Conservation (phyloP, 2,797 vertebrate species). For the Betta splendens region DNA sequence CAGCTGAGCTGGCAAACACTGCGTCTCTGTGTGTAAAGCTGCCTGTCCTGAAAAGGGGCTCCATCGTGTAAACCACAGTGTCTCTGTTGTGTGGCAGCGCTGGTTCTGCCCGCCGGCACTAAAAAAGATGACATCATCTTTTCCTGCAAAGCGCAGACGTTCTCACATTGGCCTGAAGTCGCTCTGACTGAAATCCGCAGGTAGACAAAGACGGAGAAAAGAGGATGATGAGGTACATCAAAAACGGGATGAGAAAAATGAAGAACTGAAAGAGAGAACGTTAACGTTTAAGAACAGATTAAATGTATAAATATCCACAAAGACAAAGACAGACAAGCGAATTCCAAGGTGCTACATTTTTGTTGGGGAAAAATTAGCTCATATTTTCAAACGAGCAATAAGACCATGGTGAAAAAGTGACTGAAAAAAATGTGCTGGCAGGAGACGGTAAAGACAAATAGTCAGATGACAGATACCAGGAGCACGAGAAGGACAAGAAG, state of each 20-base stretch:
- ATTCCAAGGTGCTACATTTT: constrained; percentile 3
- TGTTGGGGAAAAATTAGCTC: neutral
- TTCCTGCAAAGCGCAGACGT: constrained; percentile 64
- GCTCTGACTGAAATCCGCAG: constrained; percentile 62
- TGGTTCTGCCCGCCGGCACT: constrained; percentile 56
- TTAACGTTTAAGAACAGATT: neutral
- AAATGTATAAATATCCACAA: neutral
- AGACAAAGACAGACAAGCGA: constrained; percentile 9
- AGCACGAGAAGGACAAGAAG: constrained; percentile 7
- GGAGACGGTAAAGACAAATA: constrained; percentile 15
- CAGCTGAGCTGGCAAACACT: constrained; percentile 10
- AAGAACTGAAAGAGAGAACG: constrained; percentile 13
- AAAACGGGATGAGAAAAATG: constrained; percentile 5
- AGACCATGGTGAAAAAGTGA: constrained; percentile 6
- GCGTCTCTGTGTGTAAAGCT: constrained; percentile 15
- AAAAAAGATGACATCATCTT: constrained; percentile 78
- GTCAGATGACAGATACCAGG: constrained; percentile 22
- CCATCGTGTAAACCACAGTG: constrained; percentile 40
- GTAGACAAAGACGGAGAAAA: constrained; percentile 62
- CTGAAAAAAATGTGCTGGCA: neutral
- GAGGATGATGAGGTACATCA: constrained; percentile 52
- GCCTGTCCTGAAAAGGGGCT: constrained; percentile 50
- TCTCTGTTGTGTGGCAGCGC: constrained; percentile 38
- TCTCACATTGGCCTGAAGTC: constrained; percentile 66
- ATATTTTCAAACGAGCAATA: constrained; percentile 11